These are phyloP conservation scores for Strigamia crassipes DNA, from an alignment of 2,888 invertebrate species.

Conservation along the genomic window DNA sequence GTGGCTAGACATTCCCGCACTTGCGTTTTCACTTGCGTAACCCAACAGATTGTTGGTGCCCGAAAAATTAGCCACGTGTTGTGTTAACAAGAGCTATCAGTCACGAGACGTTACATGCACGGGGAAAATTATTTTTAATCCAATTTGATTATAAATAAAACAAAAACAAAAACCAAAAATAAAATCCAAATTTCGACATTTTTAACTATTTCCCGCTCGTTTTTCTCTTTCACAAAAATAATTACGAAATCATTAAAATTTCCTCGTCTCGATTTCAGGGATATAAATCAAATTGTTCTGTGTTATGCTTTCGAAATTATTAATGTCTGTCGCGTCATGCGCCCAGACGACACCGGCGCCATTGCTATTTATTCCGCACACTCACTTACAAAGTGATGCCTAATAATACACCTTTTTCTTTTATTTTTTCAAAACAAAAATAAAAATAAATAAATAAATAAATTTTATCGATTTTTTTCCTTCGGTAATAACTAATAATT, in stretches of 20 bases:
- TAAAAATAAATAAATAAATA: too few relatives aligned
- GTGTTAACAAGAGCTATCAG: neutral
- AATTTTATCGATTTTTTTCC: too few relatives aligned
- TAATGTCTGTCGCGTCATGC: conserved; percentile 10
- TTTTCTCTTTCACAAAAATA: too few relatives aligned
- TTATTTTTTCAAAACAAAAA: too few relatives aligned
- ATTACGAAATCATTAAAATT: too few relatives aligned
- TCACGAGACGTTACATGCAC: neutral
- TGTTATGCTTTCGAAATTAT: neutral
- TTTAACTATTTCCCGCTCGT: too few relatives aligned
- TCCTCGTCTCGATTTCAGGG: too few relatives aligned
- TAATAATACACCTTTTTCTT: neutral
- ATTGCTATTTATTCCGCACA: conserved; percentile 10
- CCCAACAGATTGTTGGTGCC: conserved; percentile 18
- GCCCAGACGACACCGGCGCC: conserved; percentile 3
- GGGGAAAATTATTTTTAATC: neutral
- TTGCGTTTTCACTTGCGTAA: neutral
- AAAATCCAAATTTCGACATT: neutral
- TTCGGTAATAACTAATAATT: too few relatives aligned
- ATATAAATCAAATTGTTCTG: neutral
- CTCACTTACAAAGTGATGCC: neutral
- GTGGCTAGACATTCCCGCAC: conserved; percentile 7
- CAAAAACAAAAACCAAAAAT: neutral
- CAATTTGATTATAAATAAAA: neutral
- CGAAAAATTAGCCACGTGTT: neutral